Evolutionary conservation across 2,888 invertebrate genomes (phyloP), one percentile per base, ranked within the genome.

Genomic region (Creontiades dilutus): DNA sequence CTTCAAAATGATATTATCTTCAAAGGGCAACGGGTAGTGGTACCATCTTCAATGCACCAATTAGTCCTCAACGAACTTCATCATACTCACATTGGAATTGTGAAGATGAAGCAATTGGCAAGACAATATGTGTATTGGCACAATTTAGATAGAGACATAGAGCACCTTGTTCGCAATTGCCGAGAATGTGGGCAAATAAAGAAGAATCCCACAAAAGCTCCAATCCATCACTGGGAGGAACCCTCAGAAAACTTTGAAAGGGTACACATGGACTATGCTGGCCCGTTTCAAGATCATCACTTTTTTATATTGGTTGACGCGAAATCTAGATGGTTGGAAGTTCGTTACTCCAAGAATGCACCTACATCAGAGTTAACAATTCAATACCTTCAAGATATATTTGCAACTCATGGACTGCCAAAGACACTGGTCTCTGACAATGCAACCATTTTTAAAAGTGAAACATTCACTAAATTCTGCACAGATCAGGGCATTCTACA

Each of bases 91-190:
- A 16, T 37, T 2, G 48, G 92, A 0, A 91, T 92, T 14, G 91
- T 91, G 3, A 92, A 92, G 55, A 92, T 92, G 91, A 92, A 92
- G 85, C 78, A 90, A 11, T 57, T 92, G 12, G 92, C 92, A 19
- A 89, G 92, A 37, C 91, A 91, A 4, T 37, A 37, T 37, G 37
- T 37, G 37, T 37, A 37, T 37, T 4, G 37, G 37, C n/a, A n/a
- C n/a, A n/a, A 19, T 16, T 89, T 92, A 0, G 92, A 92, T 81
- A 80, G 78, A 57, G 91, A 92, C 68, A 92, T 92, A 27, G 92
- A 92, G 86, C 3, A 55, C 11, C 52, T 92, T 2, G 92, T 92
- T 11, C 48, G 55, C 23, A 48, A 23, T 82, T 82, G 82, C 27
- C 19, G 52, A 82, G 82, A 47, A 48, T 82, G 82, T 27, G 48